Evolutionary conservation across 2,797 vertebrate species (phyloP).

Genomic region (Anableps anableps): DNA sequence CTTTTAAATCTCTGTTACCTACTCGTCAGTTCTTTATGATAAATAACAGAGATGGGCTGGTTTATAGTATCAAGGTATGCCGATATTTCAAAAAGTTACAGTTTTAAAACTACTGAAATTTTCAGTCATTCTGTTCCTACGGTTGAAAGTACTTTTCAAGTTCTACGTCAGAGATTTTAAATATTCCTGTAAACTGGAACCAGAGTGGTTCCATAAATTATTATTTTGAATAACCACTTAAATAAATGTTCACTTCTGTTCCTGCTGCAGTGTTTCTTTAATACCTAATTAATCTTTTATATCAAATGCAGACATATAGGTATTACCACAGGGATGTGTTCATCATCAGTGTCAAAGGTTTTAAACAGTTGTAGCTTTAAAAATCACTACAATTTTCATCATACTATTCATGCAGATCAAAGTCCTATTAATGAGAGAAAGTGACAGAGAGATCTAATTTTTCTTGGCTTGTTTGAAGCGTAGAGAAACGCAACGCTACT

Average conservation of each 20-base stretch:
- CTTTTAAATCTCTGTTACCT: slow-evolving; percentile 27
- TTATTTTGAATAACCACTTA: neutral
- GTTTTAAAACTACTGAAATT: neutral
- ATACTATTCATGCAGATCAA: neutral
- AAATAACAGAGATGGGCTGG: slow-evolving; percentile 13
- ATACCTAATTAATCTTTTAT: neutral
- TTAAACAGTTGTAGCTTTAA: neutral
- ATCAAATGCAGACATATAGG: neutral
- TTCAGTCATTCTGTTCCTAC: neutral
- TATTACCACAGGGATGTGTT: neutral
- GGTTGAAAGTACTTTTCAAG: neutral
- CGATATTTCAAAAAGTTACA: neutral
- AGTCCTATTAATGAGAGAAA: neutral
- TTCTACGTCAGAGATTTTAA: neutral
- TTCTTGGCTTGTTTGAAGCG: neutral
- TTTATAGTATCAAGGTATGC: neutral
- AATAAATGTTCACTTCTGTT: neutral
- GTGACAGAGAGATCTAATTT: neutral
- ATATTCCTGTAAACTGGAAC: neutral
- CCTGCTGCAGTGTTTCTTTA: neutral
- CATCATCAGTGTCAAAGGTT: neutral
- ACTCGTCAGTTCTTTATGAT: slow-evolving; percentile 25
- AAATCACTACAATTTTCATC: neutral
- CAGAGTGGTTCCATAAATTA: neutral
- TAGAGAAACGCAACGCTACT: neutral